phyloP scores from a whole-genome alignment of 2,797 vertebrate species.

The Gymnopithys bicolor region DNA sequence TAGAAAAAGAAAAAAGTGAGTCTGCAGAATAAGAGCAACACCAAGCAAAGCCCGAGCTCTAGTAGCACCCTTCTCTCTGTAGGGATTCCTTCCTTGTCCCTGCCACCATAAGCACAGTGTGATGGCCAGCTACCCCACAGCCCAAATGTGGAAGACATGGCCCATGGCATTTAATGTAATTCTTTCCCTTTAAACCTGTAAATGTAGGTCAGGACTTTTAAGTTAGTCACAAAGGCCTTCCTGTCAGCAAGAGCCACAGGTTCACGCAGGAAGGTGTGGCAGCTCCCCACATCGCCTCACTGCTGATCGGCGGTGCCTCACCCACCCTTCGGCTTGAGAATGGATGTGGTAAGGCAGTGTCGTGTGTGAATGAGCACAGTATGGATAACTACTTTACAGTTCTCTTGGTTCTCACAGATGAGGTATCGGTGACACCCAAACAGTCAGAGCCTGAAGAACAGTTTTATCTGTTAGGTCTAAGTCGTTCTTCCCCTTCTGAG shows the following conservation, averaged over 20 bases:
- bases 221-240: not conserved
- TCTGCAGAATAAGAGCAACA: not conserved
- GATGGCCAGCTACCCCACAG: not conserved
- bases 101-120: fast-evolving
- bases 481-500: not conserved
- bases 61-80: not conserved
- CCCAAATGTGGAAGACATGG: not conserved
- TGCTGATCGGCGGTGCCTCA: not conserved
- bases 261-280: not conserved
- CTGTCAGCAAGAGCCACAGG: not conserved
- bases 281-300: not conserved
- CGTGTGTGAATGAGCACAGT: not conserved
- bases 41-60: not conserved
- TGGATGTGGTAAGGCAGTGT: not conserved
- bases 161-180: not conserved
- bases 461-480: not conserved
- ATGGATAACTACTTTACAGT: not conserved
- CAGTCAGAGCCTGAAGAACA: not conserved
- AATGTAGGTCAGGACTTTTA: conserved; percentile 7
- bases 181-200: not conserved
- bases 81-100: not conserved
- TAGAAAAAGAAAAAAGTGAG: not conserved
- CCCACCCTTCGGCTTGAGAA: not conserved
- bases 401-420: not conserved
- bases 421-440: not conserved